Base-by-base conservation (phyloP, 2,888 invertebrate genomes). In the Aelia acuminata region DNA sequence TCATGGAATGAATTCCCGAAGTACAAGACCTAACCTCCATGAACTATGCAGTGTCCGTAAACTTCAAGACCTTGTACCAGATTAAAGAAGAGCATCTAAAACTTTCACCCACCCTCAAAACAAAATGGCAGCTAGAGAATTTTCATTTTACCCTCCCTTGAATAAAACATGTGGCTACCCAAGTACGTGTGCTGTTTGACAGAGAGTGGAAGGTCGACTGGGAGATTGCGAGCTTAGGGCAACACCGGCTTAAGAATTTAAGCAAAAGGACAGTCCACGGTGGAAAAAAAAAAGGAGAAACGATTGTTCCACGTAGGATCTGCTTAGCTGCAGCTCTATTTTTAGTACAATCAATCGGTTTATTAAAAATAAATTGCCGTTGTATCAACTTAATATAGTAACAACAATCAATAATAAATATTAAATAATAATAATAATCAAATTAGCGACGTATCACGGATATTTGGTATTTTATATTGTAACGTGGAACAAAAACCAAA, bases 81-180 rank as follows among this genome's bases (percentile, higher is more conserved):
- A 80, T 80, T 80, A 80, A 80, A 80, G 63, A 80, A 80, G 80
- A 80, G n/a, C 43, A 11, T 80, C 43, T 80, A 43, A 47, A 80
- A 80, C 80, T 80, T 80, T 80, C 80, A 80, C 80, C n/a, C 43
- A 13, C 80, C 80, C 43, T 47, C 18, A 22, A 70, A 47, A 43
- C 43, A 43, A 80, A 43, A 39, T 80, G 13, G 43, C n/a, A 80
- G 43, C 18, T 13, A 10, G 80, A n/a, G 80, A 80, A 80, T 80
- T 80, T 80, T 43, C 39, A 20, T 80, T 80, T 80, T 47, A 39
- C 80, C 13, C 39, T 39, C 4, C 11, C 13, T 80, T 80, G 80
- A 80, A 80, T 80, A 80, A 80, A 43, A 80, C 80, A 80, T 80
- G 22, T 22, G 22, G n/a, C 35, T 22, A 47, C 43, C 3, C n/a